Conservation (phyloP, 2,797 vertebrate genomes). For the Sphaeramia orbicularis region DNA sequence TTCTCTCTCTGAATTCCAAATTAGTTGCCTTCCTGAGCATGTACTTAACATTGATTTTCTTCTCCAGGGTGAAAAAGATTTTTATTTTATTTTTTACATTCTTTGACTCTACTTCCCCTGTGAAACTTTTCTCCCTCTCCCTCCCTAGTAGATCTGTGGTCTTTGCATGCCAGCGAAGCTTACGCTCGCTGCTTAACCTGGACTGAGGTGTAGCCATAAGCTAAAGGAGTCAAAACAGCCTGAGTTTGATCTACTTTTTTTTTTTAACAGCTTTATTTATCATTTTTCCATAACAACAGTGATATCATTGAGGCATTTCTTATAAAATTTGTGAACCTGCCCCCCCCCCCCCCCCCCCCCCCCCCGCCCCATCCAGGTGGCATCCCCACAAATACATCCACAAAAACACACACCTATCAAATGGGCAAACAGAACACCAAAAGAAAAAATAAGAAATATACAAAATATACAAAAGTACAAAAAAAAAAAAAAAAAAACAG, state of each 20-base stretch:
- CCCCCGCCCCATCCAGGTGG: no score
- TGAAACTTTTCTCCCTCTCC: slow-evolving; percentile 13
- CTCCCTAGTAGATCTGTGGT: slow-evolving; percentile 26
- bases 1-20: slow-evolving; percentile 44
- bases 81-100: slow-evolving; percentile 10
- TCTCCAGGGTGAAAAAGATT: slow-evolving; percentile 27
- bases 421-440: no score
- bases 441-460: no score
- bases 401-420: no score
- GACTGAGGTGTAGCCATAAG: slow-evolving; percentile 38
- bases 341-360: no score
- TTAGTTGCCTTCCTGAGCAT: slow-evolving; percentile 39
- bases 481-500: no score
- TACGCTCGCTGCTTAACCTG: slow-evolving; percentile 34
- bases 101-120: slow-evolving; percentile 9
- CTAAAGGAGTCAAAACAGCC: slow-evolving; percentile 39
- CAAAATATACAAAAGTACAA: no score
- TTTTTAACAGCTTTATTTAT: no score
- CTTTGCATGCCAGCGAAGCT: slow-evolving; percentile 23
- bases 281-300: no score
- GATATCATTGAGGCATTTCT: no score
- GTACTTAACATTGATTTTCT: slow-evolving; percentile 53
- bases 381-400: no score
- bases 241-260: slow-evolving; percentile 51
- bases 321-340: no score